These are phyloP conservation scores for Orthonychiurus folsomi DNA, from an alignment of 2,888 invertebrate species.

Conservation along the genomic window DNA sequence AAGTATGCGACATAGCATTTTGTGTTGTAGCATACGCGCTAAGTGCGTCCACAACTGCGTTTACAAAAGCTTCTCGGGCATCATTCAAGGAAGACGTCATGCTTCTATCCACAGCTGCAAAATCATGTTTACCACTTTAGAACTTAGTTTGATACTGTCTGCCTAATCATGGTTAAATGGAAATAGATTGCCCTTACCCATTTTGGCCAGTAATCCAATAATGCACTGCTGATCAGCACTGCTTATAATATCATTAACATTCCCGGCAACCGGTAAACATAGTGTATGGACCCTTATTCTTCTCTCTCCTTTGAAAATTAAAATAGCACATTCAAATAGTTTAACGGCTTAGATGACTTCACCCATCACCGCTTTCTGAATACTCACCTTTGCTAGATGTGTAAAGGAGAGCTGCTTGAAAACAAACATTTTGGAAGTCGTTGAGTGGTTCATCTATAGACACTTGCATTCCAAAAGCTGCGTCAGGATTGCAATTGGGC, in stretches of 20 bases:
- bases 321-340: too few species aligned
- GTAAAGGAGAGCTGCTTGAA: conserved; percentile 94
- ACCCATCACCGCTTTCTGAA: too few species aligned
- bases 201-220: conserved; percentile 83
- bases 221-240: conserved; percentile 91
- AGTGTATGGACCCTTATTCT: conserved; percentile 96
- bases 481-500: conserved; percentile 96
- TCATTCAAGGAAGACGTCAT: conserved; percentile 76
- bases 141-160: background rate
- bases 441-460: conserved; percentile 83
- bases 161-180: background rate
- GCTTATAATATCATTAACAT: conserved; percentile 73
- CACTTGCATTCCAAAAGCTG: conserved; percentile 96
- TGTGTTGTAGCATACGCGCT: conserved; percentile 60
- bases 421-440: conserved; percentile 81
- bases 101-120: conserved; percentile 77
- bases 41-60: conserved; percentile 83
- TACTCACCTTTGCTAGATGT: conserved; percentile 75
- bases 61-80: conserved; percentile 91
- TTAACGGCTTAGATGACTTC: too few species aligned
- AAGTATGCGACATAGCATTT: conserved; percentile 46
- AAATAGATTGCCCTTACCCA: conserved; percentile 58
- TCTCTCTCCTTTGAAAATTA: conserved; percentile 62
- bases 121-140: background rate
- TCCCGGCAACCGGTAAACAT: conserved; percentile 80